phyloP scores from a whole-genome alignment of 2,113 vertebrate species.

The Condylura cristata region DNA sequence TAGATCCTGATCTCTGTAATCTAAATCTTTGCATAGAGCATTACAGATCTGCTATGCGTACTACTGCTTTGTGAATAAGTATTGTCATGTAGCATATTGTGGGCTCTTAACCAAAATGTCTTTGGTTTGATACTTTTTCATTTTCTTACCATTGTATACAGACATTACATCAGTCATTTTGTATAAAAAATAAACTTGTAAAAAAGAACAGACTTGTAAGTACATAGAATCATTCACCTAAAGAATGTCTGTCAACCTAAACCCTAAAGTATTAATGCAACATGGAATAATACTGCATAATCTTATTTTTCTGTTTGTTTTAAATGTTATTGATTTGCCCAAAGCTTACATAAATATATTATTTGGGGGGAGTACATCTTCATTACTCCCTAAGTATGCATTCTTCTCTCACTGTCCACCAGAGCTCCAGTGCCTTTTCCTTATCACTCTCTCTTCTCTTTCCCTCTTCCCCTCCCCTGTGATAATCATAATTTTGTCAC shows the following conservation, averaged over 20 bases:
- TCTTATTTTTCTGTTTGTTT: too few species aligned
- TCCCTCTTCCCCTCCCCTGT: too few species aligned
- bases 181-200: neutral
- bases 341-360: too few species aligned
- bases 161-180: neutral
- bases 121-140: neutral
- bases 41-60: neutral
- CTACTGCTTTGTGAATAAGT: neutral
- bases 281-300: neutral
- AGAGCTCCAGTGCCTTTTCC: too few species aligned
- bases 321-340: too few species aligned
- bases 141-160: neutral
- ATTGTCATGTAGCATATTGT: neutral
- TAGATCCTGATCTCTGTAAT: neutral
- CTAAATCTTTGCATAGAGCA: neutral
- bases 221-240: neutral
- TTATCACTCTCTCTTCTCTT: too few species aligned
- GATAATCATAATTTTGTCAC: too few species aligned
- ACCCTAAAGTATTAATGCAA: neutral
- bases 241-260: neutral
- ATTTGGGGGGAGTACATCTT: too few species aligned
- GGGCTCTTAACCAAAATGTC: neutral
- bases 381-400: too few species aligned
- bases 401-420: too few species aligned
- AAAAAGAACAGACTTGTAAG: neutral